Evolutionary conservation across 2,797 vertebrate species (phyloP).

Genomic region (Clarias fuscus): DNA sequence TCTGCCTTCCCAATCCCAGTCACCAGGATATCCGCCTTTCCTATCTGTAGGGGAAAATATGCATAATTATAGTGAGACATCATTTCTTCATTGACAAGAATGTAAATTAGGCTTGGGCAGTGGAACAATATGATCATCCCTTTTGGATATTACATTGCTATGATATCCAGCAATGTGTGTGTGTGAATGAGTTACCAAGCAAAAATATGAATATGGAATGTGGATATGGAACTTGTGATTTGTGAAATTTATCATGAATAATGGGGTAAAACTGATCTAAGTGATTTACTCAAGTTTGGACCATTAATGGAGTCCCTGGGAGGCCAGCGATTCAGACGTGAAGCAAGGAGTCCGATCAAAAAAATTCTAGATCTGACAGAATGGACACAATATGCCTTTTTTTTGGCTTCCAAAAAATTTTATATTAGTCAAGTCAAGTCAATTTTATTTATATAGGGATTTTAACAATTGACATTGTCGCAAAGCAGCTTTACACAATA

Average conservation of each 20-base stretch:
- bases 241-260: not conserved
- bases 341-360: not conserved
- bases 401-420: no score
- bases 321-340: no score
- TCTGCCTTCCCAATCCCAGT: constrained; percentile 92
- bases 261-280: no score
- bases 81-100: not conserved
- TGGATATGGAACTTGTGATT: not conserved
- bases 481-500: no score
- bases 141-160: not conserved
- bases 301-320: no score
- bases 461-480: no score
- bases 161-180: not conserved
- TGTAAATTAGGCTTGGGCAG: not conserved
- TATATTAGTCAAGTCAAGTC: no score
- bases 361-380: no score
- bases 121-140: not conserved
- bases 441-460: no score
- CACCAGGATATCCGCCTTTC: constrained; percentile 92
- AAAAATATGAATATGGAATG: not conserved
- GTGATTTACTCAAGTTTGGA: no score
- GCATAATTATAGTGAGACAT: not conserved
- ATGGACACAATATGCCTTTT: no score
- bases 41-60: constrained; percentile 73
- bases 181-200: not conserved